Base-by-base conservation (phyloP, 2,888 invertebrate genomes). In the Drosophila monieri region DNA sequence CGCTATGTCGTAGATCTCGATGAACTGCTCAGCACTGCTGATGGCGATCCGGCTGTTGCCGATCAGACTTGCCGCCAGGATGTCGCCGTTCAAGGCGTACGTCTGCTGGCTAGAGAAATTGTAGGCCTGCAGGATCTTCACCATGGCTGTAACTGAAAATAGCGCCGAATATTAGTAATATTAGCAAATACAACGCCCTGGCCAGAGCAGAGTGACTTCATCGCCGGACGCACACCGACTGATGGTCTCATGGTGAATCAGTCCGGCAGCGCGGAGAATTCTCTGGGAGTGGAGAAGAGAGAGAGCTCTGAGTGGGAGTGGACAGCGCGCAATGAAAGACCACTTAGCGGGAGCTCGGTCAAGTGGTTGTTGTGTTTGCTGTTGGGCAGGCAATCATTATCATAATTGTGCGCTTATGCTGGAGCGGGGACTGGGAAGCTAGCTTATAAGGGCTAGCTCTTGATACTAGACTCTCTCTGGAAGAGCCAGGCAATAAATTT, bases 101-200 rank as follows among this genome's bases (percentile, higher is more conserved):
- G 91, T 91, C 69, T 90, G 90, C 76, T 91, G 91, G 73, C 88
- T 90, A 44, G 90, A 88, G 73, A 91, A 91, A 66, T 91, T 91
- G 46, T 91, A 91, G 10, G 91, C 91, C 78, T 91, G 91, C 35
- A 91, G 78, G 43, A 91, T 91, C 80, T 91, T 91, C 41, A 91
- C 91, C 91, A 91, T 91, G 71, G 65, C 37, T 39, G 54, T 52
- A 54, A 39, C 80, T 81, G 60, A 35, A 52, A 68, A 23, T 48
- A 46, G 10, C 6, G 14, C 15, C 2, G n/a, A 1, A 14, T 15
- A 14, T 46, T n/a, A n/a, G n/a, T n/a, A n/a, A n/a, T n/a, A n/a
- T n/a, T n/a, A n/a, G n/a, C n/a, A n/a, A n/a, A n/a, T 69, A 77
- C 32, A 80, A 84, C 80, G 81, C 81, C 84, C 80, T 44, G 23